Percentiles rank a stretch among this genome's conserved stretches.
phyloP scores from a whole-genome alignment of 1,140 invertebrate species.

The Ruditapes philippinarum region DNA sequence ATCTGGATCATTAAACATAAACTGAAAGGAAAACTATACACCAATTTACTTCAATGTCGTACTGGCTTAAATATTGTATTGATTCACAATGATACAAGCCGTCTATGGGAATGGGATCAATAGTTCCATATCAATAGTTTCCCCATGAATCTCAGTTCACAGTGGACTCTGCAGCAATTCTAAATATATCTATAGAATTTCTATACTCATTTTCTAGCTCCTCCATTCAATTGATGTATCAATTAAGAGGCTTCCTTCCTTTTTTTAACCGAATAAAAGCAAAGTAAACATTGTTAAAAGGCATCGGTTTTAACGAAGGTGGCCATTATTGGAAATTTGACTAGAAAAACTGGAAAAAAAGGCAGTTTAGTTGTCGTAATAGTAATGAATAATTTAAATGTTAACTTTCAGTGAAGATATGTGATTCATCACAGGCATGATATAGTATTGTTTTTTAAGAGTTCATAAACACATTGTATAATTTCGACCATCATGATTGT shows the following conservation, averaged over 20 bases:
- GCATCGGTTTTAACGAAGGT: no score
- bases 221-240: neutral
- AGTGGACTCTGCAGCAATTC: neutral
- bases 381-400: no score
- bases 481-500: no score
- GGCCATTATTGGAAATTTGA: no score
- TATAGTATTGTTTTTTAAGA: no score
- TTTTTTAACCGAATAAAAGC: neutral
- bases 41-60: neutral
- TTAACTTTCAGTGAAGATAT: no score
- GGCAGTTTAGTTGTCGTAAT: no score
- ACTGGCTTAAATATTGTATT: conserved; percentile 5
- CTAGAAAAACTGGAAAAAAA: no score
- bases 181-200: neutral
- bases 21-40: neutral
- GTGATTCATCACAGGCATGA: no score
- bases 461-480: no score
- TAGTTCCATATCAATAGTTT: conserved; percentile 24
- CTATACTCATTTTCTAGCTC: neutral
- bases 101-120: conserved; percentile 12
- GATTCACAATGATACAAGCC: neutral
- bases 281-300: neutral
- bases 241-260: neutral
- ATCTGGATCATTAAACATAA: neutral
- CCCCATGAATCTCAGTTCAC: neutral